Conservation (phyloP, 1,140 invertebrate species). For the Eubasilissa regina region DNA sequence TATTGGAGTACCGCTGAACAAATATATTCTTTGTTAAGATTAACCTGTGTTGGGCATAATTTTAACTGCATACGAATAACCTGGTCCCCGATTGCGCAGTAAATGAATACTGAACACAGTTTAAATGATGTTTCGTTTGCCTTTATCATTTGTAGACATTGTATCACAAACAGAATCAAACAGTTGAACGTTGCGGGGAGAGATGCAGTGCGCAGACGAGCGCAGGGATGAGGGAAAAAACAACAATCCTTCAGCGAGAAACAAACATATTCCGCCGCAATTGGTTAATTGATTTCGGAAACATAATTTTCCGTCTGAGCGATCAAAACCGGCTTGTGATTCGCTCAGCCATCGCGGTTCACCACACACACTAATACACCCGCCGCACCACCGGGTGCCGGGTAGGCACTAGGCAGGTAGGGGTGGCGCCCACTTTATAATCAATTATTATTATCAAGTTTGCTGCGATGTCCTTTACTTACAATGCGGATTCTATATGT, state of each 20-base stretch:
- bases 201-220: background rate
- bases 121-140: constrained; percentile 44
- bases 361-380: constrained; percentile 16
- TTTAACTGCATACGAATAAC: too few species aligned
- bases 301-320: constrained; percentile 60
- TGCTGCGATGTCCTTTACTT: too few species aligned
- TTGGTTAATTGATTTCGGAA: constrained; percentile 60
- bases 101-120: background rate
- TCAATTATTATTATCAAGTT: too few species aligned
- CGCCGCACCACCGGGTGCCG: too few species aligned
- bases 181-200: constrained; percentile 6
- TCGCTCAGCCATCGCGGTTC: constrained; percentile 35
- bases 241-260: constrained; percentile 48
- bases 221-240: constrained; percentile 45
- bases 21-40: too few species aligned
- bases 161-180: constrained; percentile 34
- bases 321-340: constrained; percentile 54
- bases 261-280: constrained; percentile 50
- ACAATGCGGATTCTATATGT: too few species aligned
- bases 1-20: too few species aligned
- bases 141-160: constrained; percentile 43
- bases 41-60: too few species aligned
- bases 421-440: too few species aligned
- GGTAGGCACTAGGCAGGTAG: background rate
- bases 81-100: too few species aligned